Conservation (phyloP, 92 coral and sea anemone species). For the Scolanthus callimorphus region DNA sequence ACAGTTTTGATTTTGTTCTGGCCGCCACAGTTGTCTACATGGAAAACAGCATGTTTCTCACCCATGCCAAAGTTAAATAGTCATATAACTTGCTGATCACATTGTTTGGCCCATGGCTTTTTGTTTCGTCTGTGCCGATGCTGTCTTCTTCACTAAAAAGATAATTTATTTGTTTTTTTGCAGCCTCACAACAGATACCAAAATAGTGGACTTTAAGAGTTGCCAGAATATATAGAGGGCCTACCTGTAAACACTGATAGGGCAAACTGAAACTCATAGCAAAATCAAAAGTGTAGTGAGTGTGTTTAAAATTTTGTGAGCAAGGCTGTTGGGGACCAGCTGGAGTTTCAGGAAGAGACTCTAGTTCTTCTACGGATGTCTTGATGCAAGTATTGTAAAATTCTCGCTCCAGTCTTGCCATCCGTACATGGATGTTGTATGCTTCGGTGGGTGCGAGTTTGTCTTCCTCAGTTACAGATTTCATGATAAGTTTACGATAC, state of each 20-base stretch:
- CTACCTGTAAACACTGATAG: conserved; percentile 8
- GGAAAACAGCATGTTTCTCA: neutral
- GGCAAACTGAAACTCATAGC: conserved; percentile 1
- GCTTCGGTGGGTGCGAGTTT: neutral
- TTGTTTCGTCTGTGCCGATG: neutral
- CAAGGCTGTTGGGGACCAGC: conserved; percentile 20
- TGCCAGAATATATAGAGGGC: conserved; percentile 9
- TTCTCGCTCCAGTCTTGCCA: neutral
- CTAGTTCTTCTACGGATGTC: conserved; percentile 8
- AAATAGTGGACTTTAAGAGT: conserved; percentile 9
- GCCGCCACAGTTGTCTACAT: neutral
- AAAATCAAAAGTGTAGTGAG: conserved; percentile 23
- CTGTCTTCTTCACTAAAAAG: conserved; percentile 6
- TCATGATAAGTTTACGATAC: neutral
- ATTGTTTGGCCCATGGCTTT: neutral
- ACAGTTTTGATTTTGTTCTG: neutral
- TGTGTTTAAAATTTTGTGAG: conserved; percentile 7
- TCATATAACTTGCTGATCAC: neutral
- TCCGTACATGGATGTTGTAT: neutral
- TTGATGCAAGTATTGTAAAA: conserved; percentile 5
- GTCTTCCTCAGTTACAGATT: neutral
- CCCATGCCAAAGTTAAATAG: neutral
- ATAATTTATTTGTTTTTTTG: conserved; percentile 5
- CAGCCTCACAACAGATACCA: conserved; percentile 7
- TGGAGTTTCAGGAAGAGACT: conserved; percentile 7